Evolutionary conservation across 2,113 vertebrate species (phyloP), one percentile per base, ranked within the genome.

Genomic region (Raphicerus campestris): DNA sequence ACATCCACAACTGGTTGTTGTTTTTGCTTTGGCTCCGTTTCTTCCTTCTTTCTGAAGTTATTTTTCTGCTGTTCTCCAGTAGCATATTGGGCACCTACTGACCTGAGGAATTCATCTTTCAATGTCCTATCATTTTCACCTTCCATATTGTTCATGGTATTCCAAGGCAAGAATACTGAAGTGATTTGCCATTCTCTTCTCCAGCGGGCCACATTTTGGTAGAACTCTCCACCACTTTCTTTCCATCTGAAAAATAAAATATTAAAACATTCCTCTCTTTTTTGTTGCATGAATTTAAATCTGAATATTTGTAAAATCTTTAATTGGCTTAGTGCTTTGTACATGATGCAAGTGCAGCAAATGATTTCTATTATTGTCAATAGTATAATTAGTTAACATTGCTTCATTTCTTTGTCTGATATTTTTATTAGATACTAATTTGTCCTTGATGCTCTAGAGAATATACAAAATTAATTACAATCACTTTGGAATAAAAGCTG

Each of bases 261-360:
- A 81, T 47, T 42, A 19, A 91, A 91, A 35, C 0, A 4, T 53
- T 45, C 3, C 9, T 35, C 49, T 73, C 60, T 6, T 35, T 85
- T 95, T 49, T 94, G 61, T 83, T 73, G 20, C 17, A 10, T 53
- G 14, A 7, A 66, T 82, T 94, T 94, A 86, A 89, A 63, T 58
- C 20, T 61, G 20, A 78, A n/a, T 86, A 78, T 73, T 82, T 96
- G 4, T 51, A 94, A 56, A 93, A 53, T 6, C 1, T 35, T 96
- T 47, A 47, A 53, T 80, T 45, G 73, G 6, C 93, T 63, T 3
- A 35, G 1, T 39, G 6, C 0, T 86, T 61, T 84, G 10, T 86
- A 10, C 16, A 75, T n/a, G 17, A 82, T 16, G 51, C 11, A 80
- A 56, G 13, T 24, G 1, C 17, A 93, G 47, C 28, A 80, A 78